A percentile compares a stretch with the other conserved stretches of the same genome.
Conservation (phyloP, 1,140 invertebrate genomes). For the Danaus melanippus region DNA sequence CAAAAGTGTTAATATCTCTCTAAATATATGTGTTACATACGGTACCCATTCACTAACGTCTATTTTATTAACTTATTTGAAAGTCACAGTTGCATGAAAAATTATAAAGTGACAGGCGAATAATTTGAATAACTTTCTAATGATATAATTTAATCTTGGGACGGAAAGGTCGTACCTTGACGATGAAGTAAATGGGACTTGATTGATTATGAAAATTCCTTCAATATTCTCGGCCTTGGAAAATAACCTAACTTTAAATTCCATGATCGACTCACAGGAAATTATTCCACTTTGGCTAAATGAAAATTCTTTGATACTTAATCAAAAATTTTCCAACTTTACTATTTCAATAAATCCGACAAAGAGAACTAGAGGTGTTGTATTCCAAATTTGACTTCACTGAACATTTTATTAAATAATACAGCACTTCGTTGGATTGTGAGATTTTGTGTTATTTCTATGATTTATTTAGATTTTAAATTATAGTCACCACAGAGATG, state of each 20-base stretch:
- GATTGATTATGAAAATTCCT: slow-evolving; percentile 33
- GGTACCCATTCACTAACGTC: too few relatives aligned
- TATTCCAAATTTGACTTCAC: slow-evolving; percentile 1
- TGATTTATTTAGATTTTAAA: too few relatives aligned
- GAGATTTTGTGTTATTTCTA: too few relatives aligned
- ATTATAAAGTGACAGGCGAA: background rate
- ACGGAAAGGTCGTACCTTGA: slow-evolving; percentile 13
- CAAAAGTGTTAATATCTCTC: too few relatives aligned
- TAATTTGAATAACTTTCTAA: background rate
- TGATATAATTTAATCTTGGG: background rate
- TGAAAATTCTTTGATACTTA: slow-evolving; percentile 35
- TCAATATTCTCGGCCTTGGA: slow-evolving; percentile 25
- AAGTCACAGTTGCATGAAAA: too few relatives aligned
- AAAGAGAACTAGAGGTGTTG: slow-evolving; percentile 8
- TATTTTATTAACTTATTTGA: too few relatives aligned
- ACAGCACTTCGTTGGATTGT: too few relatives aligned
- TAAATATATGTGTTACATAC: too few relatives aligned
- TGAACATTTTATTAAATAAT: slow-evolving; percentile 7
- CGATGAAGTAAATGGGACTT: slow-evolving; percentile 23
- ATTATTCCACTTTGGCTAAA: slow-evolving; percentile 32
- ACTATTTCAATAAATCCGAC: slow-evolving; percentile 18
- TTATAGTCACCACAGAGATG: background rate
- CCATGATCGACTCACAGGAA: slow-evolving; percentile 25
- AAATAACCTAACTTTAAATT: slow-evolving; percentile 26
- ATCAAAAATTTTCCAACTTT: slow-evolving; percentile 24